phyloP scores from a whole-genome alignment of 2,797 vertebrate species.

The Platalea minor region DNA sequence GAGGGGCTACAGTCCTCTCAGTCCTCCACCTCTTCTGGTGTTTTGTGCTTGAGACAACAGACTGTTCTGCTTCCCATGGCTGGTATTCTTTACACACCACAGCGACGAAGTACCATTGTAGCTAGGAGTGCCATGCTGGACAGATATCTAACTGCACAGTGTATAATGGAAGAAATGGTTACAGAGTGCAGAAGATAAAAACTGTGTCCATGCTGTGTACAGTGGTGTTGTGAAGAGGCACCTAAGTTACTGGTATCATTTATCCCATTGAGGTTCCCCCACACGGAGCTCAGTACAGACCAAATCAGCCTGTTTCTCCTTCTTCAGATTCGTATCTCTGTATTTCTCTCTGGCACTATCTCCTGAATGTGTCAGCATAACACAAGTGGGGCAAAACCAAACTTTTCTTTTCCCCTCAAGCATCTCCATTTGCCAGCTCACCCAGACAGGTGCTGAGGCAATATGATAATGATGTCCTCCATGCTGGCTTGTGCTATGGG shows the following conservation, averaged over 20 bases:
- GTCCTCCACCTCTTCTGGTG: not conserved
- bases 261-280: not conserved
- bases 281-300: not conserved
- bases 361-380: not conserved
- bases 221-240: not conserved
- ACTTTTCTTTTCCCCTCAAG: not conserved
- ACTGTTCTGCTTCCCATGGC: not conserved
- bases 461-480: not conserved
- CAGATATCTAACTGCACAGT: not conserved
- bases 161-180: not conserved
- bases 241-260: not conserved
- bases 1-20: not conserved
- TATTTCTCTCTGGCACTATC: not conserved
- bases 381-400: not conserved
- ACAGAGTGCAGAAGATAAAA: not conserved
- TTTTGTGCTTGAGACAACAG: not conserved
- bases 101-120: accelerated
- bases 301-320: not conserved
- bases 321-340: not conserved
- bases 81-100: not conserved
- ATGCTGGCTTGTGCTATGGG: not conserved
- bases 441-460: not conserved
- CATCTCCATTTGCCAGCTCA: not conserved
- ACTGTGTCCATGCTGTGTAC: not conserved
- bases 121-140: not conserved